Percentiles rank a stretch among this genome's conserved stretches.
These are phyloP conservation scores for Chiloscyllium punctatum DNA, from an alignment of 2,797 vertebrate species.

Conservation along the genomic window DNA sequence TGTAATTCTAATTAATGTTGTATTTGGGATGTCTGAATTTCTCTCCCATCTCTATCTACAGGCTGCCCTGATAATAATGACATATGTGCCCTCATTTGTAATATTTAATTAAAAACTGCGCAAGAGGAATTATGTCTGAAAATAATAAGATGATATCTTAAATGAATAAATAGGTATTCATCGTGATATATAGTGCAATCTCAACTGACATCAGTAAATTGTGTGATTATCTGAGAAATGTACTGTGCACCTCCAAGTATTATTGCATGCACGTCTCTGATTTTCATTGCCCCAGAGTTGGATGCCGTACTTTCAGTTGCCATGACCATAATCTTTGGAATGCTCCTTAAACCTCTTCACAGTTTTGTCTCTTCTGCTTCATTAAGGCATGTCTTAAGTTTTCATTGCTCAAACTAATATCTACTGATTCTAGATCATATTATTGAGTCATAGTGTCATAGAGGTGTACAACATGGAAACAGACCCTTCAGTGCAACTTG, in stretches of 20 bases:
- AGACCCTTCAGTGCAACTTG: no score
- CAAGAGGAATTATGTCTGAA: neutral
- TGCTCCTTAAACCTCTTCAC: neutral
- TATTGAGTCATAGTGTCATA: no score
- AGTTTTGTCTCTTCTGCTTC: neutral
- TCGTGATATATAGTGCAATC: neutral
- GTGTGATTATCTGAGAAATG: neutral
- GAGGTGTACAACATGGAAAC: no score
- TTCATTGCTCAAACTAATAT: neutral
- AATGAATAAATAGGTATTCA: neutral
- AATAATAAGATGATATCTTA: neutral
- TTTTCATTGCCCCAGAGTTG: neutral
- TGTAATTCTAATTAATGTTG: conserved; percentile 19
- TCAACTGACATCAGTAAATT: neutral
- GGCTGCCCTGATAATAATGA: neutral
- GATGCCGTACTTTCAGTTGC: neutral
- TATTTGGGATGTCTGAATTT: conserved; percentile 7
- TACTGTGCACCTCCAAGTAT: neutral
- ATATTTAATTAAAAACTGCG: conserved; percentile 14
- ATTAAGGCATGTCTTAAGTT: neutral
- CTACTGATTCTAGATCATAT: neutral
- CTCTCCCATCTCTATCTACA: neutral
- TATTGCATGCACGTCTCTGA: neutral
- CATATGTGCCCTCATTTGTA: neutral
- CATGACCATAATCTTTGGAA: neutral